Conservation (phyloP, 2,888 invertebrate species). For the Imbricaverruca yamaguchii region DNA sequence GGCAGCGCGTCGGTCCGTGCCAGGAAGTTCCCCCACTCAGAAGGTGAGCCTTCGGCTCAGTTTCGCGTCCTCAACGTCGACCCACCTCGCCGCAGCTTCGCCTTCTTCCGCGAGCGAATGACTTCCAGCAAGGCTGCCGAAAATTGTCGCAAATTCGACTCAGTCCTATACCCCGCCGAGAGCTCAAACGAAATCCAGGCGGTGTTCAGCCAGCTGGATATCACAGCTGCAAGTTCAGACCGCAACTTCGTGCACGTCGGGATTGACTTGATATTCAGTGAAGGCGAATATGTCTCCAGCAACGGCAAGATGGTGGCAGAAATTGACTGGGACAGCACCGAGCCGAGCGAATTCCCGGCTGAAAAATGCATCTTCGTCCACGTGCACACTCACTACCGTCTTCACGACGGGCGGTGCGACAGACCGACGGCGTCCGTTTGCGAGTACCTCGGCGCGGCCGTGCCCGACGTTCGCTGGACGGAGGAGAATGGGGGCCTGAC, state of each 20-base stretch:
- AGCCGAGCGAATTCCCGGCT: background rate
- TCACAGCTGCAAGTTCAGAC: background rate
- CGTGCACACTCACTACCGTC: background rate
- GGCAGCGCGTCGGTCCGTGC: background rate
- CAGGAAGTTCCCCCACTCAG: background rate
- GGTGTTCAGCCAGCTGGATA: background rate
- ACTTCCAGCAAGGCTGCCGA: background rate
- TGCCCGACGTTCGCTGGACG: background rate
- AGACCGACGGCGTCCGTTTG: background rate
- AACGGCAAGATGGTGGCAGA: background rate
- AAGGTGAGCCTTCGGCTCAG: background rate
- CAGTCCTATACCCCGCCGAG: background rate
- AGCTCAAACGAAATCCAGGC: background rate
- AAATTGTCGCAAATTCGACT: background rate
- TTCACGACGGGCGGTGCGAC: background rate
- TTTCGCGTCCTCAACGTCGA: background rate
- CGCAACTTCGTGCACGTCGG: background rate
- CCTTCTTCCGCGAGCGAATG: too few relatives aligned
- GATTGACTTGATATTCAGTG: background rate
- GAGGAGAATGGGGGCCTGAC: background rate
- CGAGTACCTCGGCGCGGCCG: background rate
- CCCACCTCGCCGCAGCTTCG: too few relatives aligned
- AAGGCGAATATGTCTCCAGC: background rate
- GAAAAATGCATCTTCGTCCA: background rate
- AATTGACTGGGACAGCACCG: background rate